Evolutionary conservation across 2,888 invertebrate species (phyloP).

Genomic region (Ectobius pallidus): DNA sequence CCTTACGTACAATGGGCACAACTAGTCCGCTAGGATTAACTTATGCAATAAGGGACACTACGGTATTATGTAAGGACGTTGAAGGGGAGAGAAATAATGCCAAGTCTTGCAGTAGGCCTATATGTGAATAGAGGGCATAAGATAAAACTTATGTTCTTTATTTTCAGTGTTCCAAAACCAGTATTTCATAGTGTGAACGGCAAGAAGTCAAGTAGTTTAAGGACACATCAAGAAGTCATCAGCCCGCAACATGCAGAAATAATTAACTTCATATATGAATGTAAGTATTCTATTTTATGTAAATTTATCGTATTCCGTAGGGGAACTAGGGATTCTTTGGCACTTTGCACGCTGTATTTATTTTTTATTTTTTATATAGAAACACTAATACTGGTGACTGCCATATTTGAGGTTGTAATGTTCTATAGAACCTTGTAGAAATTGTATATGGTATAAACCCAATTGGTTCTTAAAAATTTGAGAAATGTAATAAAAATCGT

Average conservation of each 20-base stretch:
- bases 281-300: slow-evolving; percentile 66
- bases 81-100: background rate
- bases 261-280: slow-evolving; percentile 84
- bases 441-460: too few species aligned
- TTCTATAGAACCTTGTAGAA: too few species aligned
- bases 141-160: too few species aligned
- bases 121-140: too few species aligned
- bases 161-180: slow-evolving; percentile 78
- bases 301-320: too few species aligned
- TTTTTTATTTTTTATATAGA: too few species aligned
- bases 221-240: slow-evolving; percentile 65
- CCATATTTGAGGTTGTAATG: too few species aligned
- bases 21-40: background rate
- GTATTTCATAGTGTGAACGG: slow-evolving; percentile 76
- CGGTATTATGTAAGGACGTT: slow-evolving; percentile 11
- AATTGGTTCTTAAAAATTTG: too few species aligned
- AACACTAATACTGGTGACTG: too few species aligned
- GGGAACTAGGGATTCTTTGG: too few species aligned
- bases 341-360: too few species aligned
- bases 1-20: background rate
- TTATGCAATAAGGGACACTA: background rate
- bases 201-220: slow-evolving; percentile 64
- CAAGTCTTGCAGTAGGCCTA: background rate
- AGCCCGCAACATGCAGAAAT: slow-evolving; percentile 87
- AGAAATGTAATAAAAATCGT: too few species aligned